A percentile compares a stretch with the other conserved stretches of the same genome.
phyloP scores from a whole-genome alignment of 1,140 invertebrate genomes.

The Drosophila nigromelanica region DNA sequence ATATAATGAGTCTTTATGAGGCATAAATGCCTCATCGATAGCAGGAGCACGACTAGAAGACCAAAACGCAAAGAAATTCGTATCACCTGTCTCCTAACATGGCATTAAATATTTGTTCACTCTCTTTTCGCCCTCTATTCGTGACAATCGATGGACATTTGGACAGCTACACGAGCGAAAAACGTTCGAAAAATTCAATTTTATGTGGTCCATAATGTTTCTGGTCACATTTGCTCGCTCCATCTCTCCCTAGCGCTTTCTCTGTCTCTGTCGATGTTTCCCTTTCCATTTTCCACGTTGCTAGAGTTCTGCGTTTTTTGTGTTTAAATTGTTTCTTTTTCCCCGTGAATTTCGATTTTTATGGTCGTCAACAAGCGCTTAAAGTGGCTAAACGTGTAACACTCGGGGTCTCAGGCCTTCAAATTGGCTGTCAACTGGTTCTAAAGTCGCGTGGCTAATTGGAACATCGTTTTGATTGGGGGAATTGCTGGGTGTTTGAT shows the following conservation, averaged over 20 bases:
- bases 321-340: conserved; percentile 27
- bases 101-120: conserved; percentile 37
- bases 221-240: conserved; percentile 1
- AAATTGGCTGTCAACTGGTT: conserved; percentile 36
- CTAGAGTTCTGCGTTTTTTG: conserved; percentile 16
- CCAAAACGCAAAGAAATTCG: conserved; percentile 25
- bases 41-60: conserved; percentile 10
- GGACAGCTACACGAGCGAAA: conserved; percentile 6
- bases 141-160: conserved; percentile 29
- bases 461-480: conserved; percentile 24
- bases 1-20: conserved; percentile 43
- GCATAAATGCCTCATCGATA: conserved; percentile 21
- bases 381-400: conserved; percentile 51
- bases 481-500: too few species aligned
- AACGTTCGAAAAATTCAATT: conserved; percentile 28
- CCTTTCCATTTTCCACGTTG: conserved; percentile 5
- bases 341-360: conserved; percentile 42
- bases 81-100: conserved; percentile 32
- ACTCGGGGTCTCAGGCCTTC: conserved; percentile 13
- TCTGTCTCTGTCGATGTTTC: neutral
- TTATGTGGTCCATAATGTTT: conserved; percentile 34
- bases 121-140: conserved; percentile 23
- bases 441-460: conserved; percentile 48
- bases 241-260: neutral
- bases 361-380: conserved; percentile 49